These are phyloP conservation scores for Synchiropus splendidus DNA, from an alignment of 2,113 vertebrate genomes.

Conservation along the genomic window DNA sequence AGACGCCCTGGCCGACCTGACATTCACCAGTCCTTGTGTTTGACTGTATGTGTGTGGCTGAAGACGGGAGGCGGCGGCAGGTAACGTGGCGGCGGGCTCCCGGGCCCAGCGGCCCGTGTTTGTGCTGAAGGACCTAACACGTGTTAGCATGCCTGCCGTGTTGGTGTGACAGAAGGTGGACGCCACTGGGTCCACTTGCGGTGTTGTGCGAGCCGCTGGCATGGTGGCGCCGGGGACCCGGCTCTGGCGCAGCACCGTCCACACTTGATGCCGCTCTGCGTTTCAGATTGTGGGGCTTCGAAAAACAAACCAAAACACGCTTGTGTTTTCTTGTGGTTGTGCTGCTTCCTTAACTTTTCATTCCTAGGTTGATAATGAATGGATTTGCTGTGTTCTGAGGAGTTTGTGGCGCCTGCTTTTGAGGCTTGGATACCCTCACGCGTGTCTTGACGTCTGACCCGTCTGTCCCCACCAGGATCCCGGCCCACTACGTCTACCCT, in stretches of 20 bases:
- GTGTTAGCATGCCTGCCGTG: slow-evolving; percentile 58
- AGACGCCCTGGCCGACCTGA: not conserved
- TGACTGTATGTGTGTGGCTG: too few relatives aligned
- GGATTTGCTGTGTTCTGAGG: slow-evolving; percentile 65
- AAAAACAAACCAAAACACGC: slow-evolving; percentile 35
- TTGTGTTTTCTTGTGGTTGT: slow-evolving; percentile 35
- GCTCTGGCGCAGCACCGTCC: slow-evolving; percentile 46
- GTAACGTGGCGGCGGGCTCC: slow-evolving; percentile 10
- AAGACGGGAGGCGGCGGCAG: too few relatives aligned
- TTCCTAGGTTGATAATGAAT: slow-evolving; percentile 58
- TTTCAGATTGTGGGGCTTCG: slow-evolving; percentile 47
- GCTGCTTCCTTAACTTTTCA: slow-evolving; percentile 54
- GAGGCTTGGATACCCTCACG: slow-evolving; percentile 3
- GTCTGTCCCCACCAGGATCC: slow-evolving; percentile 76
- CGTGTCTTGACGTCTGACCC: slow-evolving; percentile 23
- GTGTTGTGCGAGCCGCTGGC: slow-evolving; percentile 52
- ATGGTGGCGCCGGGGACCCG: slow-evolving; percentile 52
- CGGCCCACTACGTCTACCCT: slow-evolving; percentile 92
- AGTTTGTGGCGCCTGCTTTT: slow-evolving; percentile 55
- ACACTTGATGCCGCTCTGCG: slow-evolving; percentile 36
- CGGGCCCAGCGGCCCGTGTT: not conserved
- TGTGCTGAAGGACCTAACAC: slow-evolving; percentile 43
- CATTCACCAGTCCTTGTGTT: too few relatives aligned
- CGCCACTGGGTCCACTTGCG: slow-evolving; percentile 39
- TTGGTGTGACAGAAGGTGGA: slow-evolving; percentile 44